Base-by-base conservation (phyloP, 2,797 vertebrate genomes). In the Sorex maritimensis region DNA sequence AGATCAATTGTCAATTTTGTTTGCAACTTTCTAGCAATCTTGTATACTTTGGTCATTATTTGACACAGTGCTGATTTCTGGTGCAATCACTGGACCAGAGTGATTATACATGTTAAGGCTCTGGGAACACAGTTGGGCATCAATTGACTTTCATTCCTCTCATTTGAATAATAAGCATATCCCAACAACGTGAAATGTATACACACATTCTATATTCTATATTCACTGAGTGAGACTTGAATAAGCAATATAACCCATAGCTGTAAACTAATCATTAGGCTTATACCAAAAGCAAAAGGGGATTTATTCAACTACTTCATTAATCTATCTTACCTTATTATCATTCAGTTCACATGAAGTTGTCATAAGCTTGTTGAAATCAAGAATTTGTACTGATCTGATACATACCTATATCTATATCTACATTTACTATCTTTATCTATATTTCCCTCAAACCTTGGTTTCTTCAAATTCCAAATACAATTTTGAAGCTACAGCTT, bases 401-500 rank as follows among this genome's bases (percentile, higher is more conserved):
- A 28, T 34, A 38, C 0, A 14, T 5, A 19, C 15, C 44, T 23
- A 61, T 6, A 21, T 61, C 17, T 61, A 55, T 55, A 15, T 61
- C 17, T 61, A 55, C 14, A 15, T 44, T 5, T 44, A 44, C 7
- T 44, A 44, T 44, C 41, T 44, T 44, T 17, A 55, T 55, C 13
- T 55, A 61, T 21, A 61, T 61, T 80, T 65, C 34, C 90, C 9
- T 2, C 28, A 71, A 72, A 74, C 68, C 28, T 26, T 71, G 44
- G 24, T 12, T 89, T 67, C 3, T 3, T 81, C 30, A 74, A 92
- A 81, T 26, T 69, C 30, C 67, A 82, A 8, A 23, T 28, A 74
- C 38, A 74, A 34, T 17, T n/a, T 26, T 34, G 8, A 73, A 79
- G 61, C 30, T 17, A 15, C 34, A 23, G 86, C 95, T 95, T 98